phyloP scores from a whole-genome alignment of 2,113 vertebrate genomes.

The Cebus imitator region DNA sequence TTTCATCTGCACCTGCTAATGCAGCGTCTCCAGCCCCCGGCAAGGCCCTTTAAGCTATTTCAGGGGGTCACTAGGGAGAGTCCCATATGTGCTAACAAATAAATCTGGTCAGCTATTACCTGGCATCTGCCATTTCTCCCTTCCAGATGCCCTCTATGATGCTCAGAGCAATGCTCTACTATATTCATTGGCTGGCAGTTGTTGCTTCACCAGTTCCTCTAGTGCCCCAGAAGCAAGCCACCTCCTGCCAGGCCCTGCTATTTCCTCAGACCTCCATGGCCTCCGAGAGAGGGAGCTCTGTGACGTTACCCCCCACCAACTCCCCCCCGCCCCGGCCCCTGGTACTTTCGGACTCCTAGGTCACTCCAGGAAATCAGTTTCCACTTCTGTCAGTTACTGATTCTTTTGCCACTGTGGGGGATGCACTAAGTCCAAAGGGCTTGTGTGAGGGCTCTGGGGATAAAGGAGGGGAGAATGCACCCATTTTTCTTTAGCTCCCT shows the following conservation, averaged over 20 bases:
- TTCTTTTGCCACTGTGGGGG: not conserved
- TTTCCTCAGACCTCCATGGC: not conserved
- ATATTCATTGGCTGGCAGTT: not conserved
- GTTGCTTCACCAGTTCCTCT: not conserved
- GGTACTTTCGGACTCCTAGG: not conserved
- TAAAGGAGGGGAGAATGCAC: not conserved
- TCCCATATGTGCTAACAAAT: conserved; percentile 26
- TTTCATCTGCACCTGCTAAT: not conserved
- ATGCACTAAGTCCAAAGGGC: not conserved
- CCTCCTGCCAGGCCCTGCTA: not conserved
- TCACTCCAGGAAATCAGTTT: not conserved
- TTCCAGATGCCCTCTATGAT: not conserved
- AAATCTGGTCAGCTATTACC: not conserved
- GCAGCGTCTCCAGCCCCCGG: not conserved
- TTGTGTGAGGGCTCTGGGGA: not conserved
- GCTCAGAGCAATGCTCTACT: not conserved
- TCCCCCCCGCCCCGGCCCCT: too few relatives aligned
- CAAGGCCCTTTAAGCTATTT: conserved; percentile 7
- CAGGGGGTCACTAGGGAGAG: conserved; percentile 20
- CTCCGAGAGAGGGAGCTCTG: not conserved
- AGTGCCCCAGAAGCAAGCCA: not conserved
- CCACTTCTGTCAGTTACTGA: not conserved
- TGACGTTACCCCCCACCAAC: too few relatives aligned
- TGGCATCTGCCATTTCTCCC: conserved; percentile 12
- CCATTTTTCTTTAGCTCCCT: not conserved